These are phyloP conservation scores for Xiphophorus birchmanni DNA, from an alignment of 2,797 vertebrate genomes.

Conservation along the genomic window DNA sequence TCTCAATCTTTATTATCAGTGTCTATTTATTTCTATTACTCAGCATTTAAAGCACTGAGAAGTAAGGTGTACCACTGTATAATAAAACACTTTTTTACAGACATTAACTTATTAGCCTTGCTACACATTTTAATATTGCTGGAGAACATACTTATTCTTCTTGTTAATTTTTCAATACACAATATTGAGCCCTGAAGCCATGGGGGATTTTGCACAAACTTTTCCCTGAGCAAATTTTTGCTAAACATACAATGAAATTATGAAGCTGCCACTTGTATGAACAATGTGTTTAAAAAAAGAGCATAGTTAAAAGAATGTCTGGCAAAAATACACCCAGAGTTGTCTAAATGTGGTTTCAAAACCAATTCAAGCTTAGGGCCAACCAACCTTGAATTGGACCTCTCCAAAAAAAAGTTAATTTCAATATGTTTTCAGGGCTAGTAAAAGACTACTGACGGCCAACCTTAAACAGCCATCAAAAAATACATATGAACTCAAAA, in stretches of 20 bases:
- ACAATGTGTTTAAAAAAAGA: neutral
- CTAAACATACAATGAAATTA: neutral
- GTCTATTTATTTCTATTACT: conserved; percentile 50
- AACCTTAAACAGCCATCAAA: neutral
- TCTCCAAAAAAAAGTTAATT: neutral
- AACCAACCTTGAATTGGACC: neutral
- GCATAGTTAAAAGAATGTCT: neutral
- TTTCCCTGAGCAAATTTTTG: neutral
- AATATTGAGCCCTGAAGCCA: too few species aligned
- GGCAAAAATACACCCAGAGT: neutral
- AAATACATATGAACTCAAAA: neutral
- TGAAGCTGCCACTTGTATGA: neutral
- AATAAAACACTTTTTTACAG: conserved; percentile 11
- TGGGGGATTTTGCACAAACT: neutral
- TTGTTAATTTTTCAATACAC: neutral
- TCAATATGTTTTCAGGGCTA: neutral
- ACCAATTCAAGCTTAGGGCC: neutral
- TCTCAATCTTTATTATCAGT: conserved; percentile 53
- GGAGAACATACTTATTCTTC: neutral
- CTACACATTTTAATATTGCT: conserved; percentile 1
- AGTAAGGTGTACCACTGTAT: conserved; percentile 27
- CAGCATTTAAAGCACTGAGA: conserved; percentile 29
- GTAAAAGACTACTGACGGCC: neutral
- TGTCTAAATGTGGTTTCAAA: neutral
- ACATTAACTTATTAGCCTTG: conserved; percentile 6